Evolutionary conservation across 2,888 invertebrate species (phyloP).

Genomic region (Acleris holmiana): DNA sequence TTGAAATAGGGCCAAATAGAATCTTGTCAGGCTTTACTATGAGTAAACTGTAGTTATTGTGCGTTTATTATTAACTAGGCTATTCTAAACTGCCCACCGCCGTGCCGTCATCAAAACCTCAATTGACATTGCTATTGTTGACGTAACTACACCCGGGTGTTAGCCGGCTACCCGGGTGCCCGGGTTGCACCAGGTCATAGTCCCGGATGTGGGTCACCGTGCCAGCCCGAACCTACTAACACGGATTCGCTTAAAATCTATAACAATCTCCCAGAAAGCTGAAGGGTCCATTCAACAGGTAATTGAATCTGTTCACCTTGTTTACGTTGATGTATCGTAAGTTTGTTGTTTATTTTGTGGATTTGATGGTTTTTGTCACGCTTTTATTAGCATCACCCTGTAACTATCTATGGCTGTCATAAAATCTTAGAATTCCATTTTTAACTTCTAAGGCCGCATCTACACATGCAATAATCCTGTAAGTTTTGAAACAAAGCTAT

Average conservation of each 20-base stretch:
- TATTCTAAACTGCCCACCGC: too few species aligned
- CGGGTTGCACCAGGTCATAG: constrained; percentile 31
- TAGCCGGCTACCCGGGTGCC: constrained; percentile 13
- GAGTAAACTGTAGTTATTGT: too few species aligned
- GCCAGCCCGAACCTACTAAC: constrained; percentile 41
- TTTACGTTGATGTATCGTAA: not conserved
- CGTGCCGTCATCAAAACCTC: not conserved
- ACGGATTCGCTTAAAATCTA: constrained; percentile 37
- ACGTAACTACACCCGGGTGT: not conserved
- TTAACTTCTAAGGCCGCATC: too few species aligned
- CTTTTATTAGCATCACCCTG: too few species aligned
- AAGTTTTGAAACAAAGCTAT: too few species aligned
- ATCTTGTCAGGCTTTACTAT: too few species aligned
- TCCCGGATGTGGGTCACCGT: constrained; percentile 40
- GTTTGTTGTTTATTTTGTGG: constrained; percentile 1
- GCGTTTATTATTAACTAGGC: too few species aligned
- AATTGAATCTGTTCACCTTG: constrained; percentile 10
- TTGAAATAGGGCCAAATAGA: too few species aligned
- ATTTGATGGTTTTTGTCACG: not conserved
- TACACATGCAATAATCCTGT: too few species aligned
- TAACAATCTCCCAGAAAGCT: constrained; percentile 19
- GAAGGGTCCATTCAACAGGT: constrained; percentile 29
- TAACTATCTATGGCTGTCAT: too few species aligned
- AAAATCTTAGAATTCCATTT: too few species aligned
- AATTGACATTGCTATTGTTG: not conserved